Base-by-base conservation (phyloP, 2,113 vertebrate species). In the Bujurquina vittata region DNA sequence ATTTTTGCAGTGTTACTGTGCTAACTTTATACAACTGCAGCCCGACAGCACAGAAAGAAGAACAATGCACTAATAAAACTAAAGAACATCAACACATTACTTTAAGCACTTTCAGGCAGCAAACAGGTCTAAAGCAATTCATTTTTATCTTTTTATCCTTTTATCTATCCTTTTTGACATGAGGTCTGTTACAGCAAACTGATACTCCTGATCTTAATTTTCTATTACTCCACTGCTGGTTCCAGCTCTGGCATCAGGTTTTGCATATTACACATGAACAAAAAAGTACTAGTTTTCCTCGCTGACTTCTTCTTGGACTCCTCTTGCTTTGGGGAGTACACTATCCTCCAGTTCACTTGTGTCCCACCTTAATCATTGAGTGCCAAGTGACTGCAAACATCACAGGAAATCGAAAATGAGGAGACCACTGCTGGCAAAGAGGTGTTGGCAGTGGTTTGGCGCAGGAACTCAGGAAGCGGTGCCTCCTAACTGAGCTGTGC, bases 401-500 rank as follows among this genome's bases (percentile, higher is more conserved):
- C 73, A 85, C 69, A 87, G 89, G 89, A 91, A 90, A 90, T 77
- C 10, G 10, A 75, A 77, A 83, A 82, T 60, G 85, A 89, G 80
- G 61, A 61, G 57, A 75, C 79, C 73, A 77, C 67, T 82, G 84
- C 85, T 77, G 88, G 84, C 89, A 54, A 72, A 89, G 82, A 88
- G 67, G 86, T 86, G 88, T 58, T 92, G 90, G 89, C 90, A 83
- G 88, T 33, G 52, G 81, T 91, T 85, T 92, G 90, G 93, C 67
- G 56, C 65, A 58, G 65, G 58, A 90, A 90, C 77, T 89, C 92
- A 94, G 93, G 94, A 94, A 94, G 87, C 37, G 84, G 88, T 80
- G 88, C 91, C 91, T 91, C 88, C 88, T 92, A 88, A 91, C 91
- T 89, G 91, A 89, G 91, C 91, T 84, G 90, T 94, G 94, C 91